Base-by-base conservation (phyloP, 2,888 invertebrate species). In the Catotricha subobsoleta region DNA sequence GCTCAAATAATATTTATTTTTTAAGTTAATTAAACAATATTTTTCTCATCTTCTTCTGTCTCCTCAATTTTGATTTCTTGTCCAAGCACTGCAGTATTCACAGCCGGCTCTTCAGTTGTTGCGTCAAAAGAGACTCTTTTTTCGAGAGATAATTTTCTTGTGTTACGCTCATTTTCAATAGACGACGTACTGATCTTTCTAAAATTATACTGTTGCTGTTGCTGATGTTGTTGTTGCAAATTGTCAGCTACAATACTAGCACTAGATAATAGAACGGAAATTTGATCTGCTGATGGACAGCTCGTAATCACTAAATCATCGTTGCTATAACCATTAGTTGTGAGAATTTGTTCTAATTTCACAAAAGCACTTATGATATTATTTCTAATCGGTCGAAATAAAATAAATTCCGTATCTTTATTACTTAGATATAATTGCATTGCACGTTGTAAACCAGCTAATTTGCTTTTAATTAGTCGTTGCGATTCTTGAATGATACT, bases 401-500 rank as follows among this genome's bases (percentile, higher is more conserved):
- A 69, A 52, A 98, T 95, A 51, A 90, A 87, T 60, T 98, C 97
- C 0, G 97, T 97, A 59, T 98, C 97, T 49, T 81, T 76, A 60
- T 95, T 97, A 12, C 95, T 88, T 41, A 98, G 68, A 60, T 98
- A 98, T 1, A 98, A 71, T 48, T 88, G 80, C 90, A 97, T 91
- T 12, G 86, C 82, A 4, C 82, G 71, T 55, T 91, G 88, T 13
- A 95, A 64, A 6, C 70, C 68, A 0, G 90, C 80, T 27, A 94
- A 68, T 49, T 80, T 77, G 0, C 74, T 68, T 58, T 86, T 87
- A 43, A 95, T 78, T 35, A 76, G 67, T 44, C 79, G 73, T 56
- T 87, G 77, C 0, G 82, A 74, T 50, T 83, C 84, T 45, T 75
- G 72, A 16, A 91, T 76, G 12, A 78, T 67, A 16, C 72, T 69